A percentile compares a stretch with the other conserved stretches of the same genome.
Conservation (phyloP, 2,113 vertebrate genomes). For the Xiphias gladius region DNA sequence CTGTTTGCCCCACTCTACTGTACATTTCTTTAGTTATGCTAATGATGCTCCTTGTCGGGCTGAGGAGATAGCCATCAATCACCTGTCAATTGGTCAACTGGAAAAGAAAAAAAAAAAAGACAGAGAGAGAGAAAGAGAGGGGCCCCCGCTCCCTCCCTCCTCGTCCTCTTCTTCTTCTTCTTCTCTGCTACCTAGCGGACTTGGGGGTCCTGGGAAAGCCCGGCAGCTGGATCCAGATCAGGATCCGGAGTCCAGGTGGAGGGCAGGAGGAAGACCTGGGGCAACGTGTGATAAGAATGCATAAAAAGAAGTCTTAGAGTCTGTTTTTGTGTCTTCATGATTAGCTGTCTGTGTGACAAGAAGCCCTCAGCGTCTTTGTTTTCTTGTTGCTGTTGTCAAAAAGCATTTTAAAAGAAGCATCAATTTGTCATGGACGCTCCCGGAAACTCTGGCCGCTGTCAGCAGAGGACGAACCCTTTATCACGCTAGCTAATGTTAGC, state of each 20-base stretch:
- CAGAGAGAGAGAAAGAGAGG: slow-evolving; percentile 61
- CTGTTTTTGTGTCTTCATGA: background rate
- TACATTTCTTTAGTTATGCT: slow-evolving; percentile 99
- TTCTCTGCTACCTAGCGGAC: slow-evolving; percentile 93
- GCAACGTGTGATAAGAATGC: background rate
- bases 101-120: slow-evolving; percentile 81
- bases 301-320: background rate
- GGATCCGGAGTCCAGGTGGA: slow-evolving; percentile 84
- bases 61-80: slow-evolving; percentile 99
- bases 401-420: slow-evolving; percentile 30
- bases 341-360: slow-evolving; percentile 9
- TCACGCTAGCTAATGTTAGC: slow-evolving; percentile 72
- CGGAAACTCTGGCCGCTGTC: slow-evolving; percentile 53
- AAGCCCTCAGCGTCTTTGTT: slow-evolving; percentile 10
- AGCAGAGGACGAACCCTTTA: slow-evolving; percentile 66
- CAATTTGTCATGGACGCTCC: slow-evolving; percentile 60
- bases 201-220: slow-evolving; percentile 88
- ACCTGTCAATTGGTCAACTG: slow-evolving; percentile 99
- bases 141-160: slow-evolving; percentile 84
- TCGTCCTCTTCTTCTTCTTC: slow-evolving; percentile 68
- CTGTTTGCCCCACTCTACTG: slow-evolving; percentile 96
- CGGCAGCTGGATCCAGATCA: slow-evolving; percentile 88
- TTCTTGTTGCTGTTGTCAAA: slow-evolving; percentile 44
- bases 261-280: background rate
- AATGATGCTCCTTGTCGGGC: slow-evolving; percentile 97